Evolutionary conservation across 2,888 invertebrate genomes (phyloP).

Genomic region (Drosophila bunnanda): DNA sequence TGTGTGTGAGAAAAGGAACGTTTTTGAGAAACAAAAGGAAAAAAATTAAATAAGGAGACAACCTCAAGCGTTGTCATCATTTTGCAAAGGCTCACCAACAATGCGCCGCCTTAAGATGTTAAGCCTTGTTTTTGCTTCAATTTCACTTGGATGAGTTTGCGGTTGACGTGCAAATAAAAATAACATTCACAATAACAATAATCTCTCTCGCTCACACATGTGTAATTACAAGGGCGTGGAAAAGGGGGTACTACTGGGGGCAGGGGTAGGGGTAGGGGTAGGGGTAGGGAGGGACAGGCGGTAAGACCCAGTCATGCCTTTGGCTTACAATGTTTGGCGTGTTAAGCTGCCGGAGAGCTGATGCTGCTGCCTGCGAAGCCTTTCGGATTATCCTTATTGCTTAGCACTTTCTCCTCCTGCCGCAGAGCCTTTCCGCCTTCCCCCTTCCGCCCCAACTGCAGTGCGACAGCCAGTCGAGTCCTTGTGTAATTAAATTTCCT

Average conservation of each 20-base stretch:
- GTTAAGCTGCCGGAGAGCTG: conserved; percentile 35
- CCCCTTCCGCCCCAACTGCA: conserved; percentile 3
- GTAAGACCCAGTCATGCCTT: conserved; percentile 29
- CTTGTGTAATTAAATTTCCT: conserved; percentile 53
- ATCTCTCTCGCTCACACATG: conserved; percentile 43
- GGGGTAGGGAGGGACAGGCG: neutral
- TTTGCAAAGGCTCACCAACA: conserved; percentile 36
- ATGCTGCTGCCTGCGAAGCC: conserved; percentile 29
- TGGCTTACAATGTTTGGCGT: conserved; percentile 42
- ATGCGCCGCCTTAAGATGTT: conserved; percentile 71
- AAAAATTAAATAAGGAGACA: conserved; percentile 10
- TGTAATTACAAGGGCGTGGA: conserved; percentile 19
- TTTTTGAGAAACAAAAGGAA: conserved; percentile 1
- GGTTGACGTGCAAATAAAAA: conserved; percentile 74
- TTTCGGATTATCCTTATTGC: conserved; percentile 44
- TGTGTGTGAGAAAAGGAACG: neutral
- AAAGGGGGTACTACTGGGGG: neutral
- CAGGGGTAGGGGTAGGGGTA: neutral
- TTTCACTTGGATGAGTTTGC: conserved; percentile 57
- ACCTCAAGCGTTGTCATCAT: conserved; percentile 45
- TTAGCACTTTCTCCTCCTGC: conserved; percentile 31
- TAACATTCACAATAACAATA: conserved; percentile 68
- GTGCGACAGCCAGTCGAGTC: conserved; percentile 13
- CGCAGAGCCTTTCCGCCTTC: neutral
- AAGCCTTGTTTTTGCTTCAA: conserved; percentile 79